Percentiles rank a stretch among this genome's conserved stretches.
Conservation (phyloP, 2,113 vertebrate genomes). For the Rhegmatorhina hoffmannsi region DNA sequence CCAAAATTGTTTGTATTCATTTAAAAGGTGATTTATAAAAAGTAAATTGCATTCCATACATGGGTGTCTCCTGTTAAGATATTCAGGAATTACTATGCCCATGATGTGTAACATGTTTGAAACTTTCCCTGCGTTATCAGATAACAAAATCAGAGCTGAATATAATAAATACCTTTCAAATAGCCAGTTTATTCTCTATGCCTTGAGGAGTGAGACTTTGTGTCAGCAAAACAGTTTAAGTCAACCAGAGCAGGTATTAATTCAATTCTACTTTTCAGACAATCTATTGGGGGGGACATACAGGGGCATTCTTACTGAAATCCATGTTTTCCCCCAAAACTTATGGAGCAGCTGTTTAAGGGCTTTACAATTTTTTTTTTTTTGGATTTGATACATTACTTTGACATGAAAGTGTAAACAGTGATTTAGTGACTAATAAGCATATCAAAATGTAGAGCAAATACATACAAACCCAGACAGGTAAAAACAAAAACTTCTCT, state of each 20-base stretch:
- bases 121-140: neutral
- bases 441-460: neutral
- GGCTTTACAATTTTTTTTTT: neutral
- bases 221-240: neutral
- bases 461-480: neutral
- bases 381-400: neutral
- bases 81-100: neutral
- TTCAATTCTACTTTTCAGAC: neutral
- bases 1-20: neutral
- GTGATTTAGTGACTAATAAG: neutral
- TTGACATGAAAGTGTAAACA: neutral
- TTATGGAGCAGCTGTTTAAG: neutral
- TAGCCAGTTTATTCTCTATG: neutral
- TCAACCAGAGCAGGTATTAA: neutral
- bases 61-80: neutral
- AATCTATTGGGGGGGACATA: neutral
- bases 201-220: neutral
- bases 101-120: neutral
- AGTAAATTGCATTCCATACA: neutral
- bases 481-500: neutral
- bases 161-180: neutral
- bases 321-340: fast-evolving
- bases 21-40: neutral
- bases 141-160: neutral
- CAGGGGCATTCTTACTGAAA: neutral